Conservation (phyloP, 2,113 vertebrate species). For the Perognathus longimembris region DNA sequence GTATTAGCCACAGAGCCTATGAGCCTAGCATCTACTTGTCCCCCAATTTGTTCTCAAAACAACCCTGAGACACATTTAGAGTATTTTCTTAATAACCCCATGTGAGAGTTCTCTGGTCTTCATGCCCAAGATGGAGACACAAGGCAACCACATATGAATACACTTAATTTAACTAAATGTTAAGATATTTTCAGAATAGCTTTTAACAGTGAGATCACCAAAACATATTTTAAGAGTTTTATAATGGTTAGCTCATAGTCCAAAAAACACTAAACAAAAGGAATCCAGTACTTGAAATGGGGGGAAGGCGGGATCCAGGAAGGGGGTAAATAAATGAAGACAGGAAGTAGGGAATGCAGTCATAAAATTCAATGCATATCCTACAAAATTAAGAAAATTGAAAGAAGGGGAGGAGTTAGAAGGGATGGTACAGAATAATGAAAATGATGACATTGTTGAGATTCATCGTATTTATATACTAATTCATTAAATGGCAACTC, state of each 20-base stretch:
- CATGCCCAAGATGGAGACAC: not conserved
- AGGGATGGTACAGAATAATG: no score
- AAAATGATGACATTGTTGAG: no score
- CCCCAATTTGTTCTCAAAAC: not conserved
- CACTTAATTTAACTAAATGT: not conserved
- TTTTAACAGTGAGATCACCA: not conserved
- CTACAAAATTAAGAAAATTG: no score
- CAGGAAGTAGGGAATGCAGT: no score
- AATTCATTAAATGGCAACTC: no score
- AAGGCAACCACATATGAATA: not conserved
- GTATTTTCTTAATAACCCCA: slow-evolving; percentile 6
- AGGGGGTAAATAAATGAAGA: no score
- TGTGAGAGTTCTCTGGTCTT: not conserved
- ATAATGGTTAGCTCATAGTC: not conserved
- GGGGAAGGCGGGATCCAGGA: no score
- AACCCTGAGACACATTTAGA: not conserved
- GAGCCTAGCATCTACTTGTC: not conserved
- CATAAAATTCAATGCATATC: no score
- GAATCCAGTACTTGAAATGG: no score
- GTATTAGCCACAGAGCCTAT: not conserved
- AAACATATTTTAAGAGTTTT: slow-evolving; percentile 18
- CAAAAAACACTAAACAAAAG: no score
- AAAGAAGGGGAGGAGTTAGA: no score
- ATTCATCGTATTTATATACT: no score
- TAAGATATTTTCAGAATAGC: slow-evolving; percentile 14